These are phyloP conservation scores for Thereva unica DNA, from an alignment of 2,888 invertebrate genomes.

Conservation along the genomic window DNA sequence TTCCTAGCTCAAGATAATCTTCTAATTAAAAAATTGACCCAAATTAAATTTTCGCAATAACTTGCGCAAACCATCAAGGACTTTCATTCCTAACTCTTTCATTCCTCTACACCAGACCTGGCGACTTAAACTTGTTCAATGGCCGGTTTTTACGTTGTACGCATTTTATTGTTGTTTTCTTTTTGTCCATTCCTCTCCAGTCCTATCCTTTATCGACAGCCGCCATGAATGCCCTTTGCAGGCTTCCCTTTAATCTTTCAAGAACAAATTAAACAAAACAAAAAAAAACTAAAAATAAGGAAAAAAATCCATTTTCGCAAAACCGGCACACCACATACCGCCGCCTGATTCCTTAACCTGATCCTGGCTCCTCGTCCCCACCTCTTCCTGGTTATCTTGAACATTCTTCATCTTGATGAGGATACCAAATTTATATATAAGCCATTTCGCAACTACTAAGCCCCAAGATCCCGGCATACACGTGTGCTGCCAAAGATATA, in stretches of 20 bases:
- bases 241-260: conserved; percentile 5
- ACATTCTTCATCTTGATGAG: conserved; percentile 37
- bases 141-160: not conserved
- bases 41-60: too few species aligned
- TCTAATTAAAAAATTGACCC: too few species aligned
- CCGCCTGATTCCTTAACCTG: not conserved
- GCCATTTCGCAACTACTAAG: conserved; percentile 5
- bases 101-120: too few species aligned
- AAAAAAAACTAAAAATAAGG: not conserved
- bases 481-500: not conserved
- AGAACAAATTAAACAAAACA: not conserved
- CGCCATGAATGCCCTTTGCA: conserved; percentile 15
- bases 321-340: too few species aligned
- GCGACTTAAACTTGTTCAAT: too few species aligned
- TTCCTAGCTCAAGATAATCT: too few species aligned
- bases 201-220: not conserved
- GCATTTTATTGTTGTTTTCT: not conserved
- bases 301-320: not conserved
- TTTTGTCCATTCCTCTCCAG: not conserved
- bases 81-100: too few species aligned
- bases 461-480: too few species aligned
- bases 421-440: conserved; percentile 28
- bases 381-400: conserved; percentile 29
- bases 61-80: too few species aligned
- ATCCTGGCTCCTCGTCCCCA: not conserved